These are phyloP conservation scores for Helicoverpa assulta DNA, from an alignment of 2,888 invertebrate genomes.

Conservation along the genomic window DNA sequence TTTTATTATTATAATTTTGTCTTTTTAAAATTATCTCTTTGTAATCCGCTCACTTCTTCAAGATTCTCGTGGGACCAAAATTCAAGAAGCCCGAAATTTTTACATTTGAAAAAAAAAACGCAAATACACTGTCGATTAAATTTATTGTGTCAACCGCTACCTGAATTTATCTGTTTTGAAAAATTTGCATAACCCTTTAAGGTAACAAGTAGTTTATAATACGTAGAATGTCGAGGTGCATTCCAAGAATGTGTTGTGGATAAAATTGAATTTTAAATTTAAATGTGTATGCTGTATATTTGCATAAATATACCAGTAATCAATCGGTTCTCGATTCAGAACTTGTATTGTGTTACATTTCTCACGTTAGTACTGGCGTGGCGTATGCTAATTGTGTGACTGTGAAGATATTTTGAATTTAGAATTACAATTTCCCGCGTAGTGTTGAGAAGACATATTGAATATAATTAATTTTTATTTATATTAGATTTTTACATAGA, in stretches of 20 bases:
- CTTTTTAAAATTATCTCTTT: slow-evolving; percentile 12
- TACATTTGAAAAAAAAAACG: slow-evolving; percentile 18
- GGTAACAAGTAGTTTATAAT: slow-evolving; percentile 30
- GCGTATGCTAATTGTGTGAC: slow-evolving; percentile 76
- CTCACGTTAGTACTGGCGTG: slow-evolving; percentile 73
- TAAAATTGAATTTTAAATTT: slow-evolving; percentile 68
- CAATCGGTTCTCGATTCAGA: slow-evolving; percentile 69
- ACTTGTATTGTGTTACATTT: slow-evolving; percentile 63
- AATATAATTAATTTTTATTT: slow-evolving; percentile 18
- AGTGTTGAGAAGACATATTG: slow-evolving; percentile 12
- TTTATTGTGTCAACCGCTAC: slow-evolving; percentile 53
- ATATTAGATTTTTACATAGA: no score
- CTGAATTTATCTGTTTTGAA: slow-evolving; percentile 38
- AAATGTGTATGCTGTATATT: slow-evolving; percentile 63
- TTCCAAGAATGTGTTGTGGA: slow-evolving; percentile 65
- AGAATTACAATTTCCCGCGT: slow-evolving; percentile 19
- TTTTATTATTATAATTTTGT: background rate
- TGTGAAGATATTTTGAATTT: slow-evolving; percentile 55
- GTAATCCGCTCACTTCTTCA: background rate
- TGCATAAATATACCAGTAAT: slow-evolving; percentile 77
- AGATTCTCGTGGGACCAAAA: slow-evolving; percentile 37
- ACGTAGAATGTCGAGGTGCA: slow-evolving; percentile 38
- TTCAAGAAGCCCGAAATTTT: slow-evolving; percentile 24
- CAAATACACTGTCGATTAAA: slow-evolving; percentile 35
- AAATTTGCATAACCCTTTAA: slow-evolving; percentile 52